Evolutionary conservation across 2,113 vertebrate genomes (phyloP).

Genomic region (Ciconia maguari): DNA sequence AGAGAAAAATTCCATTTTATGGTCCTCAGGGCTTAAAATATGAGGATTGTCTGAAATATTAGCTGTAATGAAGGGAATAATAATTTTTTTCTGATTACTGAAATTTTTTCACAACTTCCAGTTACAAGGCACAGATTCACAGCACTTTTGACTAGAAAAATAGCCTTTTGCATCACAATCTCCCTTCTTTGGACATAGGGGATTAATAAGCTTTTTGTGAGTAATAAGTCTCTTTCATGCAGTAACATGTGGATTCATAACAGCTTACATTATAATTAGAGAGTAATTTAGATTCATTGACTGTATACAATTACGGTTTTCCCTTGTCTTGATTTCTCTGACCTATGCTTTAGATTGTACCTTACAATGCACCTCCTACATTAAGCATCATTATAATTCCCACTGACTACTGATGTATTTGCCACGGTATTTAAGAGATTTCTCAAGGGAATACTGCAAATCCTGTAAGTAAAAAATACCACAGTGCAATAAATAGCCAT

Average conservation of each 20-base stretch:
- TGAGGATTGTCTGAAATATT: neutral
- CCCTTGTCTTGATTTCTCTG: neutral
- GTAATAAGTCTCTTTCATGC: neutral
- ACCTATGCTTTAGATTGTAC: neutral
- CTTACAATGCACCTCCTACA: neutral
- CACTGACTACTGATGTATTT: neutral
- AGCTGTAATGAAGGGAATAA: neutral
- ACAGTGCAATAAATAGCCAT: neutral
- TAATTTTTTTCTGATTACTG: neutral
- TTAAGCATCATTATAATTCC: constrained; percentile 2
- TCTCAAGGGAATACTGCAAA: constrained; percentile 1
- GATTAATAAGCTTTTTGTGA: constrained; percentile 22
- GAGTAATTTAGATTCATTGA: neutral
- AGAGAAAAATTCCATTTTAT: neutral
- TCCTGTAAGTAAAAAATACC: constrained; percentile 1
- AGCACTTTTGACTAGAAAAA: neutral
- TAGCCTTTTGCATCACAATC: neutral
- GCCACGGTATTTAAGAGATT: neutral
- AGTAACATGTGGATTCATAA: neutral
- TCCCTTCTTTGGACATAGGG: neutral
- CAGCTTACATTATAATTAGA: constrained; percentile 26
- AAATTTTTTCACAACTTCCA: neutral
- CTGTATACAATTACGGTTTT: neutral
- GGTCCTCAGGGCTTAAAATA: neutral
- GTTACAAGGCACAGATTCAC: neutral